Percentiles rank a stretch among this genome's conserved stretches.
phyloP scores from a whole-genome alignment of 92 coral and sea anemone species.

The Porites divaricata region DNA sequence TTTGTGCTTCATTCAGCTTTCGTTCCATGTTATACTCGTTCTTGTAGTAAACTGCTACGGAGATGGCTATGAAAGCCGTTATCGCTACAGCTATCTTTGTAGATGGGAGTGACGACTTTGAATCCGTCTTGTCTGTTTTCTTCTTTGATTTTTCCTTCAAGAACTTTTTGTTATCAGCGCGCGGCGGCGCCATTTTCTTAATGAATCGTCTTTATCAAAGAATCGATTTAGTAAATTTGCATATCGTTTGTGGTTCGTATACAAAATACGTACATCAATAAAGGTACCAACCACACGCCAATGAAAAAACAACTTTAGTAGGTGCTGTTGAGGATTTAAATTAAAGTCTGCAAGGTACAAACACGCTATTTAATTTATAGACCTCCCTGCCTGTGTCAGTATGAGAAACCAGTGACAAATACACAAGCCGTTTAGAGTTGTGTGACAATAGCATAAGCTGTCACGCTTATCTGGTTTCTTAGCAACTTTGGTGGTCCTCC shows the following conservation, averaged over 20 bases:
- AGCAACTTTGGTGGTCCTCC: background rate
- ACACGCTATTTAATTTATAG: no score
- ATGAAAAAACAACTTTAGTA: no score
- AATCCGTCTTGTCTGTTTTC: constrained; percentile 38
- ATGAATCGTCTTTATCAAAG: background rate
- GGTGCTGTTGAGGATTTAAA: no score
- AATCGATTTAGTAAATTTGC: background rate
- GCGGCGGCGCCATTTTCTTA: constrained; percentile 42
- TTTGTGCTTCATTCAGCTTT: constrained; percentile 1
- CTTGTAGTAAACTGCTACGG: constrained; percentile 65
- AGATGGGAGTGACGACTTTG: constrained; percentile 42
- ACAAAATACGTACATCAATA: background rate
- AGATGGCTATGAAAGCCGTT: constrained; percentile 55
- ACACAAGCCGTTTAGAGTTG: background rate
- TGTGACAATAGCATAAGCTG: constrained; percentile 10
- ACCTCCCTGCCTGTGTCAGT: no score
- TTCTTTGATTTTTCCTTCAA: constrained; percentile 54
- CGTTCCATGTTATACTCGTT: constrained; percentile 33
- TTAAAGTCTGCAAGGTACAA: no score
- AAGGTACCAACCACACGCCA: background rate
- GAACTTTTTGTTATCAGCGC: constrained; percentile 22
- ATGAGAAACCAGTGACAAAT: no score
- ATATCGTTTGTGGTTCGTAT: constrained; percentile 24
- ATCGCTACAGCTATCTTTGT: constrained; percentile 45
- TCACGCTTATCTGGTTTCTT: constrained; percentile 20